Percentiles rank a stretch among this genome's conserved stretches.
These are phyloP conservation scores for Hemicentrotus pulcherrimus DNA, from an alignment of 35 echinoderm and acorn worm species.

Conservation along the genomic window DNA sequence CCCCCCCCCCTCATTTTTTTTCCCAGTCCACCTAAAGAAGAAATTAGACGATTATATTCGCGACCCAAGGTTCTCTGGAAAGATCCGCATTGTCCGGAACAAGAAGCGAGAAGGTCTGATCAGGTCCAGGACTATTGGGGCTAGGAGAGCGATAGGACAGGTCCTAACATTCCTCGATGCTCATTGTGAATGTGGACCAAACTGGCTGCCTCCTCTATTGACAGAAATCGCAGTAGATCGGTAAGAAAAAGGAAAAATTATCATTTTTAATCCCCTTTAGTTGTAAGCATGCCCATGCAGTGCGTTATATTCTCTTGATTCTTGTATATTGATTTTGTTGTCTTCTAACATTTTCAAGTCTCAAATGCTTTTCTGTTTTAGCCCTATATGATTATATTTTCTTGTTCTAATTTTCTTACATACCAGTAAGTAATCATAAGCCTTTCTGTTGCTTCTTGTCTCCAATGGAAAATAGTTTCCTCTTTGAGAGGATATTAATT, in stretches of 20 bases:
- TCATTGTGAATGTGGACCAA: conserved; percentile 75
- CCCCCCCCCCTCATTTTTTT: neutral
- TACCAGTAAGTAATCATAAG: no score
- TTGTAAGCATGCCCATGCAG: no score
- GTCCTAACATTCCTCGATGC: conserved; percentile 78
- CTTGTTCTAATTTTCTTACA: no score
- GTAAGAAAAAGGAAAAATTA: conserved; percentile 26
- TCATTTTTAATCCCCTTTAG: no score
- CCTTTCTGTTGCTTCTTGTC: no score
- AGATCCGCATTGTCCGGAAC: conserved; percentile 67
- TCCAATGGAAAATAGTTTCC: no score
- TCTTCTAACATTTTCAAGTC: no score
- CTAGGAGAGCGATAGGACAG: conserved; percentile 42
- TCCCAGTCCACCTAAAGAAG: conserved; percentile 62
- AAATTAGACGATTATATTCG: conserved; percentile 68
- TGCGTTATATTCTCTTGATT: no score
- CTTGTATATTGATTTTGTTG: no score
- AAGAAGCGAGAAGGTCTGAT: conserved; percentile 75
- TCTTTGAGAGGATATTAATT: no score
- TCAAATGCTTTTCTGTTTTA: no score
- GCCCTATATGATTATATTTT: no score
- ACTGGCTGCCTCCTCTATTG: conserved; percentile 77
- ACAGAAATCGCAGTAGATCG: conserved; percentile 73
- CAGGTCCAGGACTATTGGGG: conserved; percentile 62
- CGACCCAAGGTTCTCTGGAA: conserved; percentile 53